Base-by-base conservation (phyloP, 2,797 vertebrate genomes). In the Coreius guichenoti region DNA sequence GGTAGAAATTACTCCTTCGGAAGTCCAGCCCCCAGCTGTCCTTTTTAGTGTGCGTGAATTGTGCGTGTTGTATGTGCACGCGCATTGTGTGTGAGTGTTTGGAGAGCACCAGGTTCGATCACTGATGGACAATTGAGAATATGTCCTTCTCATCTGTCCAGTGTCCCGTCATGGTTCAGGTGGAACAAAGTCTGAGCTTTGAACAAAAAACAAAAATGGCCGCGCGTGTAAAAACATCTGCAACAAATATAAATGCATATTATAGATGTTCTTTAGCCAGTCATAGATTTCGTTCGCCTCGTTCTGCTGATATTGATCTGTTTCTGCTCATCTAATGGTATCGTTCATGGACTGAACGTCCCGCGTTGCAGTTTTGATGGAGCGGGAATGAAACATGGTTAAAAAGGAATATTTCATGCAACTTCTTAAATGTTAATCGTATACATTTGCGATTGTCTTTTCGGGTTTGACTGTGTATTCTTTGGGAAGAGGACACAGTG, bases 131-230 rank as follows among this genome's bases (percentile, higher is more conserved):
- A 43, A 13, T 54, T 21, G 3, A 39, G 39, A 17, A 23, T 17
- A 36, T 43, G 16, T 16, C 17, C 36, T 69, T 39, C 67, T 36
- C 16, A 5, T 65, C 70, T 49, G 73, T 51, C 68, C 80, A 73
- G 8, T 70, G 67, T 58, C 31, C 67, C 43, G 49, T 54, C 4
- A 43, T 43, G 63, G 63, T 31, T 77, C 23, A 65, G 16, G 33
- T 43, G 33, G 39, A 39, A 68, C 61, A 56, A 45, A 61, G 67
- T 61, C 65, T 77, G 80, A 86, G 86, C 89, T 91, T 88, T 86
- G 86, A 89, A 93, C 91, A 91, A 87, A 86, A 87, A 91, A 93
- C 90, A 92, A 92, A 95, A 93, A 95, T 94, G 93, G 94, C 94
- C 93, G 93, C 93, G 93, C 90, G 91, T 93, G 92, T 89, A 90